phyloP scores from a whole-genome alignment of 2,113 vertebrate species.

The Pollachius pollachius region DNA sequence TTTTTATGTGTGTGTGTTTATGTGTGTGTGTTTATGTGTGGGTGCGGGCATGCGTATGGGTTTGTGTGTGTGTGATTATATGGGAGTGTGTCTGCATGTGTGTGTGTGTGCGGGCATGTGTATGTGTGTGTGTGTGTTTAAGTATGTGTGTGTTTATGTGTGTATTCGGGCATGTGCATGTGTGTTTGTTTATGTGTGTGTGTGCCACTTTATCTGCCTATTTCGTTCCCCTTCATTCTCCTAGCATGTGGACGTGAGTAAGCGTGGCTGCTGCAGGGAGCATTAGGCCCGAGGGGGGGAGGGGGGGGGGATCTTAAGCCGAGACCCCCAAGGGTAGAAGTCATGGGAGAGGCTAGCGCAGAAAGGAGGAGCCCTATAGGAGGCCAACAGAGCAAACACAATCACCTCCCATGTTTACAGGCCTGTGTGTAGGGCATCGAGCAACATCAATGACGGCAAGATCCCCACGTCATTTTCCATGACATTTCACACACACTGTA shows the following conservation, averaged over 20 bases:
- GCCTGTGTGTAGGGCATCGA: conserved; percentile 10
- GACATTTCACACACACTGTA: background rate
- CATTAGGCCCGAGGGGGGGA: conserved; percentile 34
- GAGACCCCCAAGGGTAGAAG: conserved; percentile 35
- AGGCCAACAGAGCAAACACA: conserved; percentile 39
- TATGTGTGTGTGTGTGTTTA: too few species aligned
- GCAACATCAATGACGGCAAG: background rate
- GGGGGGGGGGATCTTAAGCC: conserved; percentile 48
- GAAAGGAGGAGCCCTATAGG: conserved; percentile 50
- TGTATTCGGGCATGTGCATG: too few species aligned
- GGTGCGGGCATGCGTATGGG: background rate
- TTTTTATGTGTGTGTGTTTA: too few species aligned
- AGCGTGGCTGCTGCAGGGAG: conserved; percentile 27
- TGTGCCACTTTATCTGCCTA: conserved; percentile 17
- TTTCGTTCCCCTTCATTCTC: background rate
- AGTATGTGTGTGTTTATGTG: too few species aligned
- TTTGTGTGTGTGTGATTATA: background rate
- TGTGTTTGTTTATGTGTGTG: conserved; percentile 17
- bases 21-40: background rate
- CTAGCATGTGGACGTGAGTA: conserved; percentile 23
- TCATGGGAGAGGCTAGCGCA: conserved; percentile 54
- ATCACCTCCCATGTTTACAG: conserved; percentile 56
- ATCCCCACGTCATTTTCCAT: background rate
- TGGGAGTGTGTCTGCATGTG: conserved; percentile 36
- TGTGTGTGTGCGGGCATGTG: conserved; percentile 4